Evolutionary conservation across 2,797 vertebrate species (phyloP), one percentile per base, ranked within the genome.

Genomic region (Euphonia xanthogaster): DNA sequence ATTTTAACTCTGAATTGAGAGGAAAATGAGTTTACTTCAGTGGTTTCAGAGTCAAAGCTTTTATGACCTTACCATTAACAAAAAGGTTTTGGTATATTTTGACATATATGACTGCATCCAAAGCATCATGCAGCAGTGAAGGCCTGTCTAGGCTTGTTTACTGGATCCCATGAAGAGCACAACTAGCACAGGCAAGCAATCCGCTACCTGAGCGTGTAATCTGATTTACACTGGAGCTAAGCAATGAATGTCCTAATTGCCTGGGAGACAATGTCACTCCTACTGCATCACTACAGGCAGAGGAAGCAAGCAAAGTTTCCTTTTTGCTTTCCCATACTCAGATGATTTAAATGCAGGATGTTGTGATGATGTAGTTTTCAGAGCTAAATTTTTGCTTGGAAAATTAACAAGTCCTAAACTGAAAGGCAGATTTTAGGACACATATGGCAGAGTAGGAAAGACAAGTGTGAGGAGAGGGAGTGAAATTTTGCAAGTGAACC

Each of bases 391-490:
- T 91, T 92, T 79, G 60, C 90, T 67, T 95, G 85, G 76, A 94
- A 95, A 86, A 88, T 86, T 94, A 96, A 88, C 91, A 94, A 93
- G 71, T 85, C 90, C 79, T 73, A 96, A 94, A 91, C 18, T 73
- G 93, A 94, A 94, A 95, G 87, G 93, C 93, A 97, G 91, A 94
- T 96, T 96, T 96, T 93, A 94, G 87, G 91, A 94, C 89, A 91
- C 94, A 95, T 96, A 96, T 95, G 94, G 95, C 83, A 90, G 60
- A 90, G 55, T 20, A 82, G 53, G 94, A 95, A 92, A 96, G 93
- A 96, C 79, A 97, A 96, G 91, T 95, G 95, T 94, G 91, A 94
- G 89, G 54, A 95, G 73, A 93, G 76, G 67, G 91, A 97, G 93
- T 94, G 94, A 96, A 93, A 96, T 94, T 86, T 94, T 96, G 73